Conservation (phyloP, 2,888 invertebrate genomes). For the Nephrotoma guestfalica region DNA sequence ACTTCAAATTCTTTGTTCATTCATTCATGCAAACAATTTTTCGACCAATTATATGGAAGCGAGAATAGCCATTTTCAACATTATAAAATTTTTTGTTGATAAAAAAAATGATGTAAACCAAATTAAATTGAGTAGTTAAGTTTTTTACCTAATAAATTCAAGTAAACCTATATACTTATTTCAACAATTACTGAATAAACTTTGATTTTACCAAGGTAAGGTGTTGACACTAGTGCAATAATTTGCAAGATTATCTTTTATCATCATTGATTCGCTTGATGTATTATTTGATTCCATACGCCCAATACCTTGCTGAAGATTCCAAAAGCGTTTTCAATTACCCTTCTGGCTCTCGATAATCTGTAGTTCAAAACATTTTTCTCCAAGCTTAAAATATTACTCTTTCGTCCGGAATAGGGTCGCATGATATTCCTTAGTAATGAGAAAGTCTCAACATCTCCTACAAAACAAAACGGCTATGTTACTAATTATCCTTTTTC, state of each 20-base stretch:
- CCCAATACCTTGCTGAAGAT: background rate
- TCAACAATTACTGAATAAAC: no score
- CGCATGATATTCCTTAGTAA: background rate
- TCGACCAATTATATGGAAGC: no score
- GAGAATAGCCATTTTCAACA: no score
- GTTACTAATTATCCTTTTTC: background rate
- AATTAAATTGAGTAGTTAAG: no score
- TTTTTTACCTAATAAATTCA: no score
- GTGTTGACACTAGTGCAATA: background rate
- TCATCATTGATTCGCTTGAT: background rate
- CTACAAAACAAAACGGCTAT: background rate
- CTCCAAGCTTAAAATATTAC: background rate
- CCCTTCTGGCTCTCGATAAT: background rate
- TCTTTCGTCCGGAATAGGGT: background rate
- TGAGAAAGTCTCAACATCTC: background rate
- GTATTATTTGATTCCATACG: background rate
- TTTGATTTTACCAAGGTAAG: background rate
- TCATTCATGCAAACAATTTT: no score
- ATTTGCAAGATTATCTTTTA: background rate
- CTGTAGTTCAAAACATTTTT: background rate
- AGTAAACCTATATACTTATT: no score
- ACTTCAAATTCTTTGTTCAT: no score
- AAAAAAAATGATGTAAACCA: no score
- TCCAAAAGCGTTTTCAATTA: background rate
- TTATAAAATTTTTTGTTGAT: no score